Evolutionary conservation across 2,888 invertebrate genomes (phyloP).

Genomic region (Proisotoma minuta): DNA sequence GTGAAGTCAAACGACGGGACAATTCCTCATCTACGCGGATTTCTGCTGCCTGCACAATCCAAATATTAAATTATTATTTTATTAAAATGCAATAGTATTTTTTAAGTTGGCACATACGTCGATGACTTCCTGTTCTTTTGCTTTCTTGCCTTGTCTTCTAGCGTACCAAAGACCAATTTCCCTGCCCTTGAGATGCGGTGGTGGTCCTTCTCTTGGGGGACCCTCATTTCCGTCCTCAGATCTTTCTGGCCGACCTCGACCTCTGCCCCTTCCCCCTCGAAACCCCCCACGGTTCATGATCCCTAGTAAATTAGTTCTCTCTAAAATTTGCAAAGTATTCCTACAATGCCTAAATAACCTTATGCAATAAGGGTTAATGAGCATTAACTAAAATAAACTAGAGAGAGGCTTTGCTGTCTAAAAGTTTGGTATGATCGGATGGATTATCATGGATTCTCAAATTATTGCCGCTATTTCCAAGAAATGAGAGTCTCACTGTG

Average conservation of each 20-base stretch:
- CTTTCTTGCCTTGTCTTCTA: not conserved
- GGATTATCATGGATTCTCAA: no score
- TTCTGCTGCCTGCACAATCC: not conserved
- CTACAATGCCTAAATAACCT: no score
- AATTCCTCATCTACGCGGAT: not conserved
- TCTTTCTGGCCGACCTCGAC: not conserved
- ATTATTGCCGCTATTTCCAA: no score
- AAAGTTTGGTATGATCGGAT: no score
- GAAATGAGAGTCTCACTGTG: no score
- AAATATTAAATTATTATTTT: no score
- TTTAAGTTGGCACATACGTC: not conserved
- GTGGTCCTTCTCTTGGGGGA: slow-evolving; percentile 9
- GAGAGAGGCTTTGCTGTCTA: no score
- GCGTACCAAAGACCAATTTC: slow-evolving; percentile 31
- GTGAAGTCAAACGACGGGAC: not conserved
- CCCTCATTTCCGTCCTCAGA: not conserved
- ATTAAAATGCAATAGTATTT: no score
- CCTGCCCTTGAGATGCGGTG: slow-evolving; percentile 29
- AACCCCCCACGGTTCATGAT: not conserved
- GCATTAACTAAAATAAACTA: no score
- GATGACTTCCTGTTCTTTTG: not conserved
- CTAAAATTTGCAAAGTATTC: no score
- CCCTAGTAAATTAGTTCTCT: no score
- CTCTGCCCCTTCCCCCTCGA: slow-evolving; percentile 9
- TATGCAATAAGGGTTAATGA: no score